These are phyloP conservation scores for Epirrhoe alternata DNA, from an alignment of 2,888 invertebrate species.

Conservation along the genomic window DNA sequence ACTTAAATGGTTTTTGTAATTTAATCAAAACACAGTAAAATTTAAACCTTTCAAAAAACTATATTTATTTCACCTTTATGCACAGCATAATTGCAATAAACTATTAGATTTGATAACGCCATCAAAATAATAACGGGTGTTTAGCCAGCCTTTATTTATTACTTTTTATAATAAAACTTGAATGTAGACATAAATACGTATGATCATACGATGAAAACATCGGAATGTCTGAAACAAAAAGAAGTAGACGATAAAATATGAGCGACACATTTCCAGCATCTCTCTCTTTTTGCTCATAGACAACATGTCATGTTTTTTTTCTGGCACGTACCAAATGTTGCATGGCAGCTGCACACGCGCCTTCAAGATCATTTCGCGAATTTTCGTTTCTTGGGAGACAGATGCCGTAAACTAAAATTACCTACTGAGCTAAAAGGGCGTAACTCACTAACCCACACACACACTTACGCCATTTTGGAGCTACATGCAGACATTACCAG, in stretches of 20 bases:
- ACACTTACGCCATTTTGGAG: conserved; percentile 37
- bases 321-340: conserved; percentile 81
- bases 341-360: conserved; percentile 70
- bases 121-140: no score
- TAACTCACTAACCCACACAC: conserved; percentile 37
- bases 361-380: conserved; percentile 72
- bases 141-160: no score
- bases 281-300: conserved; percentile 47
- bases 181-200: no score
- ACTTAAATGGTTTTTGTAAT: no score
- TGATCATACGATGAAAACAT: neutral
- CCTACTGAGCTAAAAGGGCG: conserved; percentile 45
- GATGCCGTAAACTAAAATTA: conserved; percentile 54
- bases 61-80: no score
- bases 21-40: no score
- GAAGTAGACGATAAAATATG: conserved; percentile 29
- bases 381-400: conserved; percentile 66
- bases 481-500: conserved; percentile 12
- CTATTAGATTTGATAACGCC: no score
- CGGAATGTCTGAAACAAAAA: conserved; percentile 14
- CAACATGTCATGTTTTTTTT: conserved; percentile 59
- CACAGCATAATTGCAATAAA: no score
- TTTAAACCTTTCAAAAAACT: no score
- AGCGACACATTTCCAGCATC: conserved; percentile 34
- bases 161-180: no score